Evolutionary conservation across 2,113 vertebrate genomes (phyloP).

Genomic region (Phrynosoma platyrhinos): DNA sequence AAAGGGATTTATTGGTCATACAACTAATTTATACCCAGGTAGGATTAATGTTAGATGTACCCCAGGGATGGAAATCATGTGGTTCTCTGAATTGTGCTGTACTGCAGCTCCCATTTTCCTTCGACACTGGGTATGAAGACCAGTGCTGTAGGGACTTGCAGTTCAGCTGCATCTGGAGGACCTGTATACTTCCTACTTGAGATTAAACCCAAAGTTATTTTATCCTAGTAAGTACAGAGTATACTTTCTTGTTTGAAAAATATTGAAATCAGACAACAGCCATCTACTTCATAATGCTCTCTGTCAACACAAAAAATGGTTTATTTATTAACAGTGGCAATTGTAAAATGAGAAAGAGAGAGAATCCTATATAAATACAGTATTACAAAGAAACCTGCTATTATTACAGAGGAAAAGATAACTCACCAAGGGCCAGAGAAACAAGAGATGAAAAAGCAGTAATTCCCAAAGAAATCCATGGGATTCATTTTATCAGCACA

Average conservation of each 20-base stretch:
- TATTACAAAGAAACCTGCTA: neutral
- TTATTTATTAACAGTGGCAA: neutral
- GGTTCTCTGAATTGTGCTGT: too few species aligned
- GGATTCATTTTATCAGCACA: slow-evolving; percentile 18
- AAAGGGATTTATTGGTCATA: too few species aligned
- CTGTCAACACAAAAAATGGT: neutral
- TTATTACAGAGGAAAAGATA: slow-evolving; percentile 6
- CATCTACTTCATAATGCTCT: neutral
- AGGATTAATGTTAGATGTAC: too few species aligned
- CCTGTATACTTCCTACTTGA: too few species aligned
- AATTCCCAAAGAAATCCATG: slow-evolving; percentile 21
- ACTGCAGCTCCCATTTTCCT: too few species aligned
- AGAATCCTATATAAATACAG: neutral
- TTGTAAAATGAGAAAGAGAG: slow-evolving; percentile 11
- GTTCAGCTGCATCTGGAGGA: too few species aligned
- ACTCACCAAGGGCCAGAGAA: neutral
- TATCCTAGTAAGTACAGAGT: neutral
- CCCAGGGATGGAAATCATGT: too few species aligned
- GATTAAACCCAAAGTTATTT: neutral
- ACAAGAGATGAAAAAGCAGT: neutral
- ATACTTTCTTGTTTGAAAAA: neutral
- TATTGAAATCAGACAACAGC: neutral
- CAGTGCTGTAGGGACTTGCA: too few species aligned
- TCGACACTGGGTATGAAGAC: too few species aligned
- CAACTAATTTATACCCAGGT: too few species aligned